phyloP scores from a whole-genome alignment of 2,888 invertebrate genomes.

The Leistus spinibarbis region DNA sequence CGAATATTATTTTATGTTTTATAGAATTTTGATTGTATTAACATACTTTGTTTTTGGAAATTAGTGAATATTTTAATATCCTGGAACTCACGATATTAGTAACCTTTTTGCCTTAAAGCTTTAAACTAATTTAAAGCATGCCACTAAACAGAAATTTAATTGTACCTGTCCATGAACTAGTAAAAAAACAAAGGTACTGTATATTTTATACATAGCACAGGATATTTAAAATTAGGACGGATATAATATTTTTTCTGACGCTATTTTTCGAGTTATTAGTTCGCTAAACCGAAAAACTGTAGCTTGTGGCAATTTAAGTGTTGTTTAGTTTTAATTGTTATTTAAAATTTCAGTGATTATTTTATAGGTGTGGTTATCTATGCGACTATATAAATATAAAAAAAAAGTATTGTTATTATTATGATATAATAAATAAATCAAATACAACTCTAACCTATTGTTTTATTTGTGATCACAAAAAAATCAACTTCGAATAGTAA shows the following conservation, averaged over 20 bases:
- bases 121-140: conserved; percentile 36
- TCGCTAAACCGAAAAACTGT: conserved; percentile 3
- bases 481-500: background rate
- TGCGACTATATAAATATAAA: background rate
- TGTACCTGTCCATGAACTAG: conserved; percentile 24
- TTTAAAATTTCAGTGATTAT: conserved; percentile 28
- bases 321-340: conserved; percentile 22
- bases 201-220: conserved; percentile 29
- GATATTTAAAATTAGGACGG: conserved; percentile 13
- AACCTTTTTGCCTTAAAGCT: conserved; percentile 34
- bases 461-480: background rate
- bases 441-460: background rate
- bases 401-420: conserved; percentile 32
- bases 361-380: conserved; percentile 32
- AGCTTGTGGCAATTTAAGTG: conserved; percentile 20
- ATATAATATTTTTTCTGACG: conserved; percentile 14
- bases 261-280: conserved; percentile 25
- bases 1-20: too few relatives aligned
- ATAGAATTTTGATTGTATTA: too few relatives aligned
- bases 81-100: conserved; percentile 11
- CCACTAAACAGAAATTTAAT: conserved; percentile 20
- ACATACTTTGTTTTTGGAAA: background rate
- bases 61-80: background rate
- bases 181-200: conserved; percentile 21
- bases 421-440: conserved; percentile 31